Evolutionary conservation across 2,113 vertebrate genomes (phyloP).

Genomic region (Falcunculus frontatus): DNA sequence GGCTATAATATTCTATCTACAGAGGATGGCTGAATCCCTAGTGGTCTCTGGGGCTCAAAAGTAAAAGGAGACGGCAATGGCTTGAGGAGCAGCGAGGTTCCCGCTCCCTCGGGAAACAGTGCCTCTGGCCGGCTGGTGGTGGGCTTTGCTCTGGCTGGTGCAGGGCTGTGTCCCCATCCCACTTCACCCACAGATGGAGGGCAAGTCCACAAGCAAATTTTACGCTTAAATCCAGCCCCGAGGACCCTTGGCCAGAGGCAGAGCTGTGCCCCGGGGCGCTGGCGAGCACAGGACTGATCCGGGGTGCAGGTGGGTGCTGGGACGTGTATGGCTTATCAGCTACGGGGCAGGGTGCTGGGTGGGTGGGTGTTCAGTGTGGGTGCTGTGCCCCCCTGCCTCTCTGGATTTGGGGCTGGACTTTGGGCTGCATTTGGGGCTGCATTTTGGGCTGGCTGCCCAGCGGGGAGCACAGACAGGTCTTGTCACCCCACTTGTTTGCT

Average conservation of each 20-base stretch:
- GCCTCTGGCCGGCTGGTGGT: neutral
- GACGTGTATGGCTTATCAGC: conserved; percentile 57
- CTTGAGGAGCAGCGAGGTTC: neutral
- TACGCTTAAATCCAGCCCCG: neutral
- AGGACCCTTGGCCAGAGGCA: neutral
- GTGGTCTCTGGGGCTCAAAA: conserved; percentile 31
- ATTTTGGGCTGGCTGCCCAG: neutral
- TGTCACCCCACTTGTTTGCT: neutral
- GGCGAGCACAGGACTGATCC: fast-evolving
- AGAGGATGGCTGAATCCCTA: conserved; percentile 68
- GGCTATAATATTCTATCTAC: conserved; percentile 72
- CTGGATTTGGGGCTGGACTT: neutral
- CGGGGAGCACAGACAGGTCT: neutral
- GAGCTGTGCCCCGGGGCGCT: neutral
- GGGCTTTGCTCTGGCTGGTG: neutral
- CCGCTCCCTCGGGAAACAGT: neutral
- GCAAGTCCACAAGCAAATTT: neutral
- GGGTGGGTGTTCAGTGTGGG: fast-evolving
- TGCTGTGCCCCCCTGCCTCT: neutral
- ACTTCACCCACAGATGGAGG: neutral
- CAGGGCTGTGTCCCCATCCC: neutral
- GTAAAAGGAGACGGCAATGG: neutral
- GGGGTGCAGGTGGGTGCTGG: neutral
- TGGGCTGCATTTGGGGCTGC: neutral
- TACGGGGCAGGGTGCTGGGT: neutral